Base-by-base conservation (phyloP, 2,888 invertebrate genomes). In the Luperina nickerlii region DNA sequence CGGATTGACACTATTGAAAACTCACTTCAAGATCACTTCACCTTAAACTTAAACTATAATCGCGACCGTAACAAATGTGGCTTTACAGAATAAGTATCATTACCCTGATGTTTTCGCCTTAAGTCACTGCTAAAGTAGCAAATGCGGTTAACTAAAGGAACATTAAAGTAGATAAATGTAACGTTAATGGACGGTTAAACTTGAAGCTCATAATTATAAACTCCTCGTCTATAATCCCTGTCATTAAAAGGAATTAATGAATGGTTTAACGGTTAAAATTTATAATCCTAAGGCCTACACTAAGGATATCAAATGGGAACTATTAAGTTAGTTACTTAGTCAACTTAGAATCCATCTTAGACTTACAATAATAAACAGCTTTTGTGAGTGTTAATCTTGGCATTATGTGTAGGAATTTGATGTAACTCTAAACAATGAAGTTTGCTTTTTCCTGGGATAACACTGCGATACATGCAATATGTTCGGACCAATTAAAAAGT, bases 151-250 rank as follows among this genome's bases (percentile, higher is more conserved):
- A 66, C 48, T 72, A 71, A 38, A 67, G 60, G 20, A 38, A 63
- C 15, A 73, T 65, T 83, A 62, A 83, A 63, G 51, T 78, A 54
- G 42, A 66, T 79, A 76, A 70, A 70, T 38, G 62, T 45, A 66
- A 32, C 9, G 6, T 74, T 83, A 72, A 85, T 69, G 32, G 45
- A 18, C 66, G 13, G 57, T 74, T 68, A 68, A 68, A 68, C 74
- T 72, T 66, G 32, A 66, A 73, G 54, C 32, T 67, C 45, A 65
- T 68, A 72, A 79, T 65, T 57, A 72, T 83, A 75, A 67, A 83
- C 75, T 62, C 27, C 42, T 74, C n/a, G 13, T 74, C 18, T 32
- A 62, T 76, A 76, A 76, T 79, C 38, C 13, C 62, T 66, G 20
- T 77, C 42, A 65, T 77, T 77, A 65, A 70, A 38, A 63, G 45